Percentiles rank a stretch among this genome's conserved stretches.
Conservation (phyloP, 2,113 vertebrate species). For the Thomomys bottae region DNA sequence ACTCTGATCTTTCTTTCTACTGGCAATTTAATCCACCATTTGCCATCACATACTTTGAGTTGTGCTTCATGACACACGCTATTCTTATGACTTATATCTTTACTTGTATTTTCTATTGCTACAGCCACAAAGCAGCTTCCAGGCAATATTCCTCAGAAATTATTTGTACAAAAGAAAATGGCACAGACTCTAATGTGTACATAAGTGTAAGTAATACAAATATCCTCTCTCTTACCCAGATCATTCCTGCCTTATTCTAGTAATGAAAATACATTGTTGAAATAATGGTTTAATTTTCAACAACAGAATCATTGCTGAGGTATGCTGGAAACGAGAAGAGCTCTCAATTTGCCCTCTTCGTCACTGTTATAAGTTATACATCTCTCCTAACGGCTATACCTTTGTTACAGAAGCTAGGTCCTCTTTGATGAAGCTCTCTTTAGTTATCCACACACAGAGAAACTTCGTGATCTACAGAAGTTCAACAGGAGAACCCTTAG, state of each 20-base stretch:
- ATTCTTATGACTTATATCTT: not conserved
- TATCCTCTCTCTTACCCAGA: not conserved
- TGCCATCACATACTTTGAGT: not conserved
- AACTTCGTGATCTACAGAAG: not conserved
- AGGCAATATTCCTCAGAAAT: not conserved
- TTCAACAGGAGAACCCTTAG: not conserved
- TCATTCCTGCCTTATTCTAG: not conserved
- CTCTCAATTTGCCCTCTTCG: not conserved
- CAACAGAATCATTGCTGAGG: too few relatives aligned
- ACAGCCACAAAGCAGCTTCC: not conserved
- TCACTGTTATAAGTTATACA: not conserved
- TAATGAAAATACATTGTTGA: not conserved
- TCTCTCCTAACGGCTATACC: not conserved
- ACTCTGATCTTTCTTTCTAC: not conserved
- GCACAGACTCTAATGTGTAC: not conserved
- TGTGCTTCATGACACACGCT: conserved; percentile 50
- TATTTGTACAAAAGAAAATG: conserved; percentile 39
- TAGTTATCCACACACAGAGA: not conserved
- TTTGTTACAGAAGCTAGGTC: not conserved
- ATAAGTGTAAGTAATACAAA: not conserved
- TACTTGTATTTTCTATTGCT: conserved; percentile 23
- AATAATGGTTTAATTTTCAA: conserved; percentile 7
- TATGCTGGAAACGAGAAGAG: not conserved
- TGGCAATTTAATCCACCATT: conserved; percentile 6
- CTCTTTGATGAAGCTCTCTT: not conserved